phyloP scores from a whole-genome alignment of 1,140 invertebrate species.

The Solenopsis fugax region DNA sequence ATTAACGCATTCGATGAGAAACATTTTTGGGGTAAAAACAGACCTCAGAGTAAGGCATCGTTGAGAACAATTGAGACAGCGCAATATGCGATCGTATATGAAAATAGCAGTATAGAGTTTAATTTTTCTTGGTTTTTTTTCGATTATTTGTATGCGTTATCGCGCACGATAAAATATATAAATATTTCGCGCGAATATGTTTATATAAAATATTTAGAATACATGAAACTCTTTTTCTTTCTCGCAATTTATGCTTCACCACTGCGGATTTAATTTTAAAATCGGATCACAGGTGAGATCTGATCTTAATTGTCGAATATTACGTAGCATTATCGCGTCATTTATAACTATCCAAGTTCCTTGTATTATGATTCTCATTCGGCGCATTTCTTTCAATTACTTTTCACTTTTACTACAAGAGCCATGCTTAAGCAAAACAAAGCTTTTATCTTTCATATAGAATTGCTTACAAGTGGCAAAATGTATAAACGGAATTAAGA shows the following conservation, averaged over 20 bases:
- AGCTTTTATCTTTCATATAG: background rate
- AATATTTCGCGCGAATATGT: constrained; percentile 10
- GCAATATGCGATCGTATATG: constrained; percentile 20
- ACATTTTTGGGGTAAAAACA: constrained; percentile 4
- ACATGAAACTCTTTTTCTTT: background rate
- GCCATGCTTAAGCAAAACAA: background rate
- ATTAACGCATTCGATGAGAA: background rate
- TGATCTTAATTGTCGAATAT: constrained; percentile 14
- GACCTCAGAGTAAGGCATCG: background rate
- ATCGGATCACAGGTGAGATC: background rate
- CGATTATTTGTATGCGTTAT: constrained; percentile 23
- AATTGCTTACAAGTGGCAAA: background rate
- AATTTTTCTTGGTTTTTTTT: constrained; percentile 27
- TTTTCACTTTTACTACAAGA: background rate
- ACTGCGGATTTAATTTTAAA: background rate
- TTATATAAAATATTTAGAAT: constrained; percentile 51
- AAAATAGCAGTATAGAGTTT: constrained; percentile 34
- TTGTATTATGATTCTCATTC: constrained; percentile 1
- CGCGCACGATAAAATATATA: constrained; percentile 18
- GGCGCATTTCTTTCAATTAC: constrained; percentile 9
- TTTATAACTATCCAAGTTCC: constrained; percentile 30
- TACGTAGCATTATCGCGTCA: background rate
- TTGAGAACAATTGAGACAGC: background rate
- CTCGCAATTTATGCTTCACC: background rate
- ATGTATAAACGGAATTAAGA: constrained; percentile 15